These are phyloP conservation scores for Cataglyphis hispanica DNA, from an alignment of 1,140 invertebrate species.

Conservation along the genomic window DNA sequence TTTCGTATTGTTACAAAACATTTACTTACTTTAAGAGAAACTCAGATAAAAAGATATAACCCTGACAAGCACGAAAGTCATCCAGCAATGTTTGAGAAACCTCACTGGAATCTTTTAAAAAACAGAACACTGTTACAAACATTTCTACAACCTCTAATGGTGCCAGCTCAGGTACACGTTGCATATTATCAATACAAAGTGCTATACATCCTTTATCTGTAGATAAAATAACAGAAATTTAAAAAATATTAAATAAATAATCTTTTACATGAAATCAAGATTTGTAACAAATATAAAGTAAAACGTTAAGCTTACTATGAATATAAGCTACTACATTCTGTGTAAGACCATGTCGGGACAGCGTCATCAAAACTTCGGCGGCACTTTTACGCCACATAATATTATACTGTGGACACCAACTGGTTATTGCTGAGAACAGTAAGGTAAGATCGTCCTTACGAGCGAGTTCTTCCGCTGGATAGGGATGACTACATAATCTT, in stretches of 20 bases:
- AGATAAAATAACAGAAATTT: slow-evolving; percentile 74
- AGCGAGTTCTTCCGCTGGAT: slow-evolving; percentile 98
- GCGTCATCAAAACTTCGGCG: slow-evolving; percentile 97
- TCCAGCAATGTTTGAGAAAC: slow-evolving; percentile 97
- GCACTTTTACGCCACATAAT: slow-evolving; percentile 98
- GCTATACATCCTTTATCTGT: slow-evolving; percentile 97
- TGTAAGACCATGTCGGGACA: slow-evolving; percentile 97
- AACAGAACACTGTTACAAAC: slow-evolving; percentile 99
- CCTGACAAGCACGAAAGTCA: slow-evolving; percentile 97
- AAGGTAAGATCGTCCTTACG: slow-evolving; percentile 98
- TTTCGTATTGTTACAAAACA: neutral
- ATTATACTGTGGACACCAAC: slow-evolving; percentile 96
- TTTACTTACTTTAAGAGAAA: slow-evolving; percentile 95
- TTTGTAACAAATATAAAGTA: neutral
- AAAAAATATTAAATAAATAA: slow-evolving; percentile 1
- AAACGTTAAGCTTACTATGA: slow-evolving; percentile 91
- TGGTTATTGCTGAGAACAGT: slow-evolving; percentile 98
- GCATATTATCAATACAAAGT: slow-evolving; percentile 98
- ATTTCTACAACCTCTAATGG: slow-evolving; percentile 99
- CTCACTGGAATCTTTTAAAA: slow-evolving; percentile 99
- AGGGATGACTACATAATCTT: slow-evolving; percentile 95
- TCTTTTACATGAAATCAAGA: neutral
- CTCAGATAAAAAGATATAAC: slow-evolving; percentile 97
- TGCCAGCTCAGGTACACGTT: slow-evolving; percentile 95
- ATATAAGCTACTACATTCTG: slow-evolving; percentile 98